Conservation (phyloP, 2,797 vertebrate genomes). For the Aulostomus chinensis region DNA sequence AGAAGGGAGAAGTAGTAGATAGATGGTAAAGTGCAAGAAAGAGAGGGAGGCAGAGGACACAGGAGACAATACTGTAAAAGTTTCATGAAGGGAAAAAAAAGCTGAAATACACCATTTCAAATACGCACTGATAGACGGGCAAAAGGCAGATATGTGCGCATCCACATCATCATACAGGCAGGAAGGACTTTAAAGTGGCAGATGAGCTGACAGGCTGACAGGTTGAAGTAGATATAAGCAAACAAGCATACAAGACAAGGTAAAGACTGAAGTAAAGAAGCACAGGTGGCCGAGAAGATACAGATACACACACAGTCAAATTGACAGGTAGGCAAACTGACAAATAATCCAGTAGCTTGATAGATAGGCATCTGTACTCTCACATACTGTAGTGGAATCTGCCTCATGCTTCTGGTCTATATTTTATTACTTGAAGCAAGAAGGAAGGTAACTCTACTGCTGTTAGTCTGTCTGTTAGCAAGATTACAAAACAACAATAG, state of each 20-base stretch:
- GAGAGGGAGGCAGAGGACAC: too few relatives aligned
- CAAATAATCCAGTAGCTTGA: too few relatives aligned
- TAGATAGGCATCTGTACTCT: too few relatives aligned
- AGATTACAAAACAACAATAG: too few relatives aligned
- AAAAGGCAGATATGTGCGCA: conserved; percentile 16
- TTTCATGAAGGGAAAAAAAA: neutral
- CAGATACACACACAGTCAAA: too few relatives aligned
- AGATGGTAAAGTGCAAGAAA: conserved; percentile 9
- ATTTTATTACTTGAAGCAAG: too few relatives aligned
- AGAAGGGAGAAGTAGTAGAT: conserved; percentile 8
- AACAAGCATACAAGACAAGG: conserved; percentile 40
- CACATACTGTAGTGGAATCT: too few relatives aligned
- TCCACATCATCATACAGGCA: conserved; percentile 30
- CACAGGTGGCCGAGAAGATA: conserved; percentile 38
- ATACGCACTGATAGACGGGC: conserved; percentile 25
- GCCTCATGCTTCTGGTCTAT: too few relatives aligned
- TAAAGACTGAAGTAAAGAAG: too few relatives aligned
- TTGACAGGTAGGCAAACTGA: conserved; percentile 20
- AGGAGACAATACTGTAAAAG: too few relatives aligned
- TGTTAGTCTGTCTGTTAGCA: too few relatives aligned
- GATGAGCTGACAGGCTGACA: conserved; percentile 41
- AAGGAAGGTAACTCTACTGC: too few relatives aligned
- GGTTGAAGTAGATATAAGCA: conserved; percentile 27
- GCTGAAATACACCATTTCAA: conserved; percentile 22
- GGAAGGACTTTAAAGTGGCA: conserved; percentile 36